Percentiles rank a stretch among this genome's conserved stretches.
Conservation (phyloP, 2,888 invertebrate species). For the Marasmarcha lunaedactyla region DNA sequence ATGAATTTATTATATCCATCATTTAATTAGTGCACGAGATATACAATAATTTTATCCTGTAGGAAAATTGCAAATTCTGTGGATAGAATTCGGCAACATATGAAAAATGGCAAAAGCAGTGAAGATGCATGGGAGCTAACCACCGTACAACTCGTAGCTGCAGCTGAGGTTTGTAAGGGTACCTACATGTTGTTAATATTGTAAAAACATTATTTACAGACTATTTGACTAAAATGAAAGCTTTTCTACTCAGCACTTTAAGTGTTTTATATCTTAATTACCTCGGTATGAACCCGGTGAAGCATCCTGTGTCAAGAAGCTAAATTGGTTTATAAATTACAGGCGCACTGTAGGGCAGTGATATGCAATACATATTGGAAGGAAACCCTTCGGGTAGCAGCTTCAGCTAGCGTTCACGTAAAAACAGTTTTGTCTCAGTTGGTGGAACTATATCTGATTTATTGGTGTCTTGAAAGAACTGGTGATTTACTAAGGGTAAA, state of each 20-base stretch:
- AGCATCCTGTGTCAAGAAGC: too few species aligned
- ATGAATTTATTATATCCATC: too few species aligned
- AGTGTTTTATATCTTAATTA: too few species aligned
- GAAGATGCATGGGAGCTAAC: slow-evolving; percentile 88
- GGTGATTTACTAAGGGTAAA: slow-evolving; percentile 86
- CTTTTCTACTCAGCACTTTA: too few species aligned
- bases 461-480: slow-evolving; percentile 78
- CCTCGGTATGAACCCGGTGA: too few species aligned
- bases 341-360: slow-evolving; percentile 86
- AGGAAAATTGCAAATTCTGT: slow-evolving; percentile 78
- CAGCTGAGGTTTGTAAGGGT: slow-evolving; percentile 82
- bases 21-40: too few species aligned
- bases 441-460: slow-evolving; percentile 78
- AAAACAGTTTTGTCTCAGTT: slow-evolving; percentile 76
- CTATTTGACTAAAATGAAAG: too few species aligned
- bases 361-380: slow-evolving; percentile 78
- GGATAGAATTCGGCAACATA: slow-evolving; percentile 73
- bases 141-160: slow-evolving; percentile 82
- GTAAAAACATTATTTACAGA: too few species aligned
- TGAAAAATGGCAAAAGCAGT: slow-evolving; percentile 69
- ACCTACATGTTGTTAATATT: too few species aligned
- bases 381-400: slow-evolving; percentile 54
- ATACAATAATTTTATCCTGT: slow-evolving; percentile 3
- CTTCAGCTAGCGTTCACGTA: slow-evolving; percentile 69
- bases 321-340: too few species aligned